These are phyloP conservation scores for Glossophaga mutica DNA, from an alignment of 2,797 vertebrate species.

Conservation along the genomic window DNA sequence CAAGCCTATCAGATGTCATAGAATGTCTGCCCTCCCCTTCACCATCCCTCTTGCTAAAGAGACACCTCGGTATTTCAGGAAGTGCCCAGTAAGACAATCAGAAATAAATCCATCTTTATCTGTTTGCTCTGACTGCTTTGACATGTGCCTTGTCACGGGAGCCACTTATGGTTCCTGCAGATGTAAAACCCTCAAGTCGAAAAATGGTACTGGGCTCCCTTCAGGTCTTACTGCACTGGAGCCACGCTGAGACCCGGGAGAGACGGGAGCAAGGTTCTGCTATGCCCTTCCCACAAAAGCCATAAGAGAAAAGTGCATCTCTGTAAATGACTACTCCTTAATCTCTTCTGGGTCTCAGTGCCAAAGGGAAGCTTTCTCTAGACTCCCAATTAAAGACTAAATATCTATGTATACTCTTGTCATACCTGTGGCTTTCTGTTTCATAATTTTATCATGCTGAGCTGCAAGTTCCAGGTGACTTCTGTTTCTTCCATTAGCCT, in stretches of 20 bases:
- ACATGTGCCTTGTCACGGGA: neutral
- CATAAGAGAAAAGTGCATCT: neutral
- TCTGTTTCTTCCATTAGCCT: neutral
- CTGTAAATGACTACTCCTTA: neutral
- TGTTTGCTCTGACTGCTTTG: neutral
- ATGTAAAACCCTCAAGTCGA: neutral
- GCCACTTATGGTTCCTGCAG: neutral
- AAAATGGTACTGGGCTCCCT: neutral
- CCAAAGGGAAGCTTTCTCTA: neutral
- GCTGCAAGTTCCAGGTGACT: neutral
- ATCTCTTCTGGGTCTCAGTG: neutral
- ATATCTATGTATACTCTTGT: neutral
- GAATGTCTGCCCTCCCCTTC: neutral
- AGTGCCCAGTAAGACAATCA: neutral
- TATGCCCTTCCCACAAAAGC: neutral
- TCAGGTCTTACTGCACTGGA: neutral
- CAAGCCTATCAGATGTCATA: neutral
- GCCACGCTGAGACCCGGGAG: neutral
- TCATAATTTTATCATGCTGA: neutral
- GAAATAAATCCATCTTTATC: neutral
- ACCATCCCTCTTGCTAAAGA: neutral
- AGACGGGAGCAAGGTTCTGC: neutral
- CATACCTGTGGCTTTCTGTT: neutral
- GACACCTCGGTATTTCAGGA: neutral
- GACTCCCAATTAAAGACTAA: neutral